These are phyloP conservation scores for Plecturocebus donacophilus DNA, from an alignment of 2,113 vertebrate species.

Conservation along the genomic window DNA sequence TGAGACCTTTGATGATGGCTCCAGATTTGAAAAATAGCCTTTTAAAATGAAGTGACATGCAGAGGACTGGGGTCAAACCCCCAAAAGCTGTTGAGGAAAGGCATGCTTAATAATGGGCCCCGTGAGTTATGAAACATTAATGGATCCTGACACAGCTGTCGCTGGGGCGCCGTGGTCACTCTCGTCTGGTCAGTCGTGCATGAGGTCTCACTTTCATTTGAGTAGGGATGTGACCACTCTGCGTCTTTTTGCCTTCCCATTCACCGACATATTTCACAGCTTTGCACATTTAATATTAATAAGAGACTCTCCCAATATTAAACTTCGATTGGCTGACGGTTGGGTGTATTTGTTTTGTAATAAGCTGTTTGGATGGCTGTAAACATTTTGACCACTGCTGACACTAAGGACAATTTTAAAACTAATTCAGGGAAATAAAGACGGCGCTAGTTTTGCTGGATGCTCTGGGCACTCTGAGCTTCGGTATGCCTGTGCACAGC, in stretches of 20 bases:
- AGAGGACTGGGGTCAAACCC: neutral
- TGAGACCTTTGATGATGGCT: neutral
- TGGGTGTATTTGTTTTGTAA: neutral
- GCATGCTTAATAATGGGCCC: neutral
- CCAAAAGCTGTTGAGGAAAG: neutral
- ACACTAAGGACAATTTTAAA: conserved; percentile 4
- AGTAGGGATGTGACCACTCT: neutral
- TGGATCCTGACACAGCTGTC: neutral
- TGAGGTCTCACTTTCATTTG: neutral
- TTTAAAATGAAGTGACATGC: conserved; percentile 21
- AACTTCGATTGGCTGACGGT: neutral
- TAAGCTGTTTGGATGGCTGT: neutral
- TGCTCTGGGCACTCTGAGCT: neutral
- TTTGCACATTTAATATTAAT: neutral
- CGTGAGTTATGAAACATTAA: neutral
- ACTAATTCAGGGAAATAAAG: neutral
- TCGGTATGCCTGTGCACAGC: neutral
- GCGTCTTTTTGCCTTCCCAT: neutral
- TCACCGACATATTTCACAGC: neutral
- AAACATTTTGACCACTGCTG: conserved; percentile 2
- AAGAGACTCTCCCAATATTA: neutral
- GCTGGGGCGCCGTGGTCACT: neutral
- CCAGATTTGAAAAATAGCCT: conserved; percentile 34
- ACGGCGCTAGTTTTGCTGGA: neutral
- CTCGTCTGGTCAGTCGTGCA: neutral